Base-by-base conservation (phyloP, 2,888 invertebrate genomes). In the Prionchulus punctatus region DNA sequence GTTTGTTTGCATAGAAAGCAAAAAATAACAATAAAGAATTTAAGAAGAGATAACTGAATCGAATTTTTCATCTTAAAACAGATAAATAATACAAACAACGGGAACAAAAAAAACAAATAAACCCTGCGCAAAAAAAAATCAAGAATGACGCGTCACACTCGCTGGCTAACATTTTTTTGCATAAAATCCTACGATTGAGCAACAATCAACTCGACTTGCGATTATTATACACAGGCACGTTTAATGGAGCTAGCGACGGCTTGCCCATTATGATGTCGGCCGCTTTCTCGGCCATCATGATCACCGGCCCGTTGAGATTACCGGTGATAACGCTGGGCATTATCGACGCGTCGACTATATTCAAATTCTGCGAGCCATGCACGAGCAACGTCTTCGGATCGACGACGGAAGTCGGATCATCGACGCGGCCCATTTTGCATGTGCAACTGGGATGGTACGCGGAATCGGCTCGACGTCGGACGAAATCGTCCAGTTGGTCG, bases 381-480 rank as follows among this genome's bases (percentile, higher is more conserved):
- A 69, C 69, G 30, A 59, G 59, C 69, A 70, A 64, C 2, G 67
- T 67, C 45, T 79, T 66, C 1, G 80, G 72, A 65, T 86, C 82
- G 0, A 86, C 82, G 0, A 86, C 86, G 1, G 79, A 76, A 73
- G 70, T 67, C 1, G 60, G 60, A 60, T 77, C 76, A 25, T 65
- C 64, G 1, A 58, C 52, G 57, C 60, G n/a, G 59, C 66, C 86
- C 70, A 85, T 84, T 36, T 80, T 79, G 66, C 84, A 84, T 0
- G 83, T 85, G 15, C 87, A 86, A 0, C 81, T 83, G 0, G 81
- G 82, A 70, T 88, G 88, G 69, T 88, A 85, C 0, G 84, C 82
- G 1, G 83, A 68, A 58, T 76, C 76, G 0, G 70, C 68, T 55
- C 67, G 63, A 3, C 63, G 62, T 7, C 72, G 65, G 47, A 71